A percentile compares a stretch with the other conserved stretches of the same genome.
phyloP scores from a whole-genome alignment of 2,888 invertebrate genomes.

The Hirudinaria manillensis region DNA sequence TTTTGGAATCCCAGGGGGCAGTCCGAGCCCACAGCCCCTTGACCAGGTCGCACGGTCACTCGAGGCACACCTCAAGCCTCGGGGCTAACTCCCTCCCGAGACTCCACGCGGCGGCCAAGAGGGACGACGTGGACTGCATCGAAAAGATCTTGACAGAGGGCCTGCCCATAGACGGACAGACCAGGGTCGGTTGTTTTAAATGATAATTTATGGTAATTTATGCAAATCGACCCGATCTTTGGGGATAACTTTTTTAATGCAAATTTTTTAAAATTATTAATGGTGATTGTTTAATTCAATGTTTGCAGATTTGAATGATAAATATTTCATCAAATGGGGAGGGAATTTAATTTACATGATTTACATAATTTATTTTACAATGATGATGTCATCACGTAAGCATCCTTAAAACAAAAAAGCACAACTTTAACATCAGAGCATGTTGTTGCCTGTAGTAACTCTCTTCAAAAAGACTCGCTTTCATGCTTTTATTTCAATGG shows the following conservation, averaged over 20 bases:
- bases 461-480: too few relatives aligned
- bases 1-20: constrained; percentile 2
- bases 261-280: background rate
- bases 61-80: background rate
- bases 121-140: constrained; percentile 23
- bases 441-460: too few relatives aligned
- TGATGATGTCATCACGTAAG: too few relatives aligned
- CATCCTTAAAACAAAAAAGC: too few relatives aligned
- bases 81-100: constrained; percentile 25
- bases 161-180: constrained; percentile 14
- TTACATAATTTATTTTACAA: too few relatives aligned
- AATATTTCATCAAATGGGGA: too few relatives aligned
- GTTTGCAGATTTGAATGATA: too few relatives aligned
- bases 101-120: constrained; percentile 34
- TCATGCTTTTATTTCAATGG: too few relatives aligned
- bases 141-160: constrained; percentile 18
- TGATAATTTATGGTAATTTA: background rate
- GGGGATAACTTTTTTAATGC: background rate
- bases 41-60: background rate
- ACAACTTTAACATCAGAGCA: too few relatives aligned
- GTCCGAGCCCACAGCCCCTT: background rate
- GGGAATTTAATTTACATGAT: too few relatives aligned
- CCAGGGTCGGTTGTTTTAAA: background rate
- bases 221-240: background rate
- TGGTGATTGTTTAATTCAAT: background rate